Conservation (phyloP, 1,140 invertebrate species). For the Drosophila sp. region DNA sequence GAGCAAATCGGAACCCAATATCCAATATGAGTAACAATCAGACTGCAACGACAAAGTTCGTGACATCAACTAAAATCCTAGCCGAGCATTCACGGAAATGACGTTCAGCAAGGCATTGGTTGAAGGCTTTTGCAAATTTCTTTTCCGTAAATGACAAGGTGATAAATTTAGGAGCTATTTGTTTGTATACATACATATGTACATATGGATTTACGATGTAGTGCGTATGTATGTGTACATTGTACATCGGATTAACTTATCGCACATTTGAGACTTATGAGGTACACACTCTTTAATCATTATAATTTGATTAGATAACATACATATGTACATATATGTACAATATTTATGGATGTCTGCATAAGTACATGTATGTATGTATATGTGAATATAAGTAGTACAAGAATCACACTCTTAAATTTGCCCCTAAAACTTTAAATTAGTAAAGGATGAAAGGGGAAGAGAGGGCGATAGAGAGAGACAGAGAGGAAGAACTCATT, state of each 20-base stretch:
- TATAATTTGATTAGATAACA: conserved; percentile 13
- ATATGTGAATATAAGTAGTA: conserved; percentile 46
- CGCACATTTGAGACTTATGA: background rate
- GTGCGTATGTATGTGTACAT: background rate
- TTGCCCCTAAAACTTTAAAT: conserved; percentile 23
- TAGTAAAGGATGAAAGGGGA: conserved; percentile 3
- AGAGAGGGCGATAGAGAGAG: background rate
- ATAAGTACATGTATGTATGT: background rate
- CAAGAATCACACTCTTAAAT: conserved; percentile 26
- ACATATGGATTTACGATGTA: background rate
- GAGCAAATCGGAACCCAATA: no score
- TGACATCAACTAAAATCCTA: no score
- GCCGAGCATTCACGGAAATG: no score
- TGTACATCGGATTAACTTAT: background rate
- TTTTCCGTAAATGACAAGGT: no score
- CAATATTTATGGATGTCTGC: no score
- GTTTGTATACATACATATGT: background rate
- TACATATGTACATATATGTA: conserved; percentile 21
- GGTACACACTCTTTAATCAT: background rate
- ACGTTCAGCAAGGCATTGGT: no score
- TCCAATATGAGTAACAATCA: no score
- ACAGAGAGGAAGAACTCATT: conserved; percentile 8
- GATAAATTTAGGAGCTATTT: no score
- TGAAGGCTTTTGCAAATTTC: no score
- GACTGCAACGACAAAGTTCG: no score